phyloP scores from a whole-genome alignment of 2,113 vertebrate genomes.

The Pterocles orientalis region DNA sequence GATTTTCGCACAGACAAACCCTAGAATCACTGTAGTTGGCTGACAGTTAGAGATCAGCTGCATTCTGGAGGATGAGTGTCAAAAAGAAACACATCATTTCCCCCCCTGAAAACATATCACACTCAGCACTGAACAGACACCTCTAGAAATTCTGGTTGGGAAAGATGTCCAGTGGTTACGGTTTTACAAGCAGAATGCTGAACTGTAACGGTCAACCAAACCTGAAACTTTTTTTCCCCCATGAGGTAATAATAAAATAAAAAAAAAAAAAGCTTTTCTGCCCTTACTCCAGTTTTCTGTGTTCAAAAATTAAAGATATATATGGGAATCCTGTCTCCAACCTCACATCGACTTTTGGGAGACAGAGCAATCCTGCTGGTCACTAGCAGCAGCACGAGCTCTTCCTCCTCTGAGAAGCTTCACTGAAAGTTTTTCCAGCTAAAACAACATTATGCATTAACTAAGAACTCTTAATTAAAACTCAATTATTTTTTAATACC shows the following conservation, averaged over 20 bases:
- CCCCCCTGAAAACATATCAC: not conserved
- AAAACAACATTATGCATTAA: not conserved
- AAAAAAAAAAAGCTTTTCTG: not conserved
- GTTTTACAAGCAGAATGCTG: not conserved
- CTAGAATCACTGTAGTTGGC: not conserved
- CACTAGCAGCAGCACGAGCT: not conserved
- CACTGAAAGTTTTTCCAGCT: not conserved
- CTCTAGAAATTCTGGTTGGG: too few relatives aligned
- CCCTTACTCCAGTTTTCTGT: not conserved
- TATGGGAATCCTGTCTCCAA: not conserved
- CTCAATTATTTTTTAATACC: not conserved
- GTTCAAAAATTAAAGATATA: not conserved
- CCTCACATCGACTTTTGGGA: not conserved
- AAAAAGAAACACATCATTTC: not conserved
- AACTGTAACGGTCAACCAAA: not conserved
- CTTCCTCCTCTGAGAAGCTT: not conserved
- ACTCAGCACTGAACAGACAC: not conserved
- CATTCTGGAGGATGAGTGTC: not conserved
- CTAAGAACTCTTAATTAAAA: not conserved
- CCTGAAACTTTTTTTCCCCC: not conserved
- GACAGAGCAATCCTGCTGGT: not conserved
- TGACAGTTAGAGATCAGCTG: not conserved
- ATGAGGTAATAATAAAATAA: not conserved
- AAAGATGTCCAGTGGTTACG: too few relatives aligned
- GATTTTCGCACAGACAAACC: not conserved